Evolutionary conservation across 2,888 invertebrate genomes (phyloP).

Genomic region (Lysandra bellargus): DNA sequence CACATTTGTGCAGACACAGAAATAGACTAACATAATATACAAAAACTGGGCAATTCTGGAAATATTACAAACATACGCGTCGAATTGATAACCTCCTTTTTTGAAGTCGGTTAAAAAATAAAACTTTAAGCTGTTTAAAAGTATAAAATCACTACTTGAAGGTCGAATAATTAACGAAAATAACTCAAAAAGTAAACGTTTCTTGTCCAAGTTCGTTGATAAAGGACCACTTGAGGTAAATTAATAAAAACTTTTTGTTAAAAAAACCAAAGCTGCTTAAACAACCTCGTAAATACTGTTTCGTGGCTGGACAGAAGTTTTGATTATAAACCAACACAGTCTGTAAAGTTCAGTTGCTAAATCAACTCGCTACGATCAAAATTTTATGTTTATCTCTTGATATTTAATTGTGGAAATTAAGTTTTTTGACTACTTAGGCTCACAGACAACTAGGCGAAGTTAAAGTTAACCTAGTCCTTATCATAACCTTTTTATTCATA

Average conservation of each 20-base stretch:
- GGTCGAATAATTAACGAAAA: conserved; percentile 9
- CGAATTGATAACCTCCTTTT: no score
- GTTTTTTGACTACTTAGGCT: neutral
- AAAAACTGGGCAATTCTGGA: no score
- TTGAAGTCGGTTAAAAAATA: neutral
- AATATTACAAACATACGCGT: no score
- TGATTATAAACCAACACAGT: neutral
- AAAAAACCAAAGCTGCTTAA: conserved; percentile 11
- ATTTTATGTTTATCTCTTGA: neutral
- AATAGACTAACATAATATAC: no score
- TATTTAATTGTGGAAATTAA: neutral
- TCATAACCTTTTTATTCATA: no score
- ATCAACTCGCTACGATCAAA: neutral
- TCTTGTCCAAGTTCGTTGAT: conserved; percentile 9
- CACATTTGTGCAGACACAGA: no score
- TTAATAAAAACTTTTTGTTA: conserved; percentile 24
- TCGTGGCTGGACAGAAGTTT: neutral
- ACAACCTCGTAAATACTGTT: conserved; percentile 2
- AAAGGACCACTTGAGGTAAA: conserved; percentile 22
- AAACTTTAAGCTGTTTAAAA: neutral
- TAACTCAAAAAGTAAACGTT: neutral
- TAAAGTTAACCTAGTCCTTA: no score
- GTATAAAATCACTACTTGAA: neutral
- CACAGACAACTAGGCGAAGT: no score
- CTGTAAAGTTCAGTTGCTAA: conserved; percentile 16